A percentile compares a stretch with the other conserved stretches of the same genome.
Evolutionary conservation across 2,888 invertebrate genomes (phyloP).

Genomic region (Lasioglossum morio): DNA sequence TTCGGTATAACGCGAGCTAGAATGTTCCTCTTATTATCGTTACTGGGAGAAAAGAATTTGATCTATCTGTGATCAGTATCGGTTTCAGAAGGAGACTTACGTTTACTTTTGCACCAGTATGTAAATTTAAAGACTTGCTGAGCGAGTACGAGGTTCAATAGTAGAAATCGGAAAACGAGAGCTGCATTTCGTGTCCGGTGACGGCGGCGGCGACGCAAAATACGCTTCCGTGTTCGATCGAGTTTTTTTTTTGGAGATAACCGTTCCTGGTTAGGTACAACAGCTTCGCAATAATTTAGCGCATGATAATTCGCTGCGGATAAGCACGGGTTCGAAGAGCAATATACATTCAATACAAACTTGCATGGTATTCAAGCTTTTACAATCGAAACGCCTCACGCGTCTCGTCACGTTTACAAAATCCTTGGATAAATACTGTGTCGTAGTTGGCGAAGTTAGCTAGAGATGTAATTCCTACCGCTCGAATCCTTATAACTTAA

Average conservation of each 20-base stretch:
- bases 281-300: conserved; percentile 68
- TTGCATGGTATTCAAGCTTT: conserved; percentile 63
- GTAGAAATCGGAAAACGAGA: conserved; percentile 37
- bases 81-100: conserved; percentile 7
- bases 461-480: conserved; percentile 71
- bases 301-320: conserved; percentile 47
- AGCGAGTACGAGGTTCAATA: conserved; percentile 39
- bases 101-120: conserved; percentile 45
- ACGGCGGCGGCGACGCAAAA: conserved; percentile 17
- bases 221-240: conserved; percentile 43
- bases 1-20: conserved; percentile 34
- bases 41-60: conserved; percentile 36
- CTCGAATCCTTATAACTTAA: conserved; percentile 67
- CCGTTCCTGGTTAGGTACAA: conserved; percentile 65
- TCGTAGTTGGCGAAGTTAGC: conserved; percentile 82
- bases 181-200: conserved; percentile 1
- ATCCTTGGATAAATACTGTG: conserved; percentile 81
- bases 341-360: conserved; percentile 68
- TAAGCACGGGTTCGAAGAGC: conserved; percentile 63
- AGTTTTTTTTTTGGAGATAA: conserved; percentile 66
- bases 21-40: conserved; percentile 41
- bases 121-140: conserved; percentile 25
- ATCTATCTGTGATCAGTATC: conserved; percentile 38
- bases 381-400: conserved; percentile 28
- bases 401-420: conserved; percentile 51